Evolutionary conservation across 2,113 vertebrate genomes (phyloP).

Genomic region (Phodopus roborovskii): DNA sequence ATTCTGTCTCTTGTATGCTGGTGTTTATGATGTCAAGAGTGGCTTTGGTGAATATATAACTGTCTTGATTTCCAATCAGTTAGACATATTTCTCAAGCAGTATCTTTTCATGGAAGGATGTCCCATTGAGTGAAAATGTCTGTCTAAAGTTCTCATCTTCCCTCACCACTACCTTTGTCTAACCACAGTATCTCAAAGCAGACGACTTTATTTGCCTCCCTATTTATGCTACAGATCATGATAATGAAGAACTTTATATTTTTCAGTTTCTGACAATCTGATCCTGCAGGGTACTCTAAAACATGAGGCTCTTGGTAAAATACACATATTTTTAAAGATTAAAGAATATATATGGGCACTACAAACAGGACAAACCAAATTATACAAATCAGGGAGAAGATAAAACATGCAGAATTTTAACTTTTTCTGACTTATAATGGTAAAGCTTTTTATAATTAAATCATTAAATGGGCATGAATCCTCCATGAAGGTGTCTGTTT

Average conservation of each 20-base stretch:
- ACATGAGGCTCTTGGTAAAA: neutral
- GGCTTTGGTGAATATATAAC: neutral
- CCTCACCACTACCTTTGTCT: neutral
- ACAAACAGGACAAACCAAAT: neutral
- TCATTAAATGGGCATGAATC: conserved; percentile 15
- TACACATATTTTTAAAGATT: conserved; percentile 21
- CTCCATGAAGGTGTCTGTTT: conserved; percentile 53
- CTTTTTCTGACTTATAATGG: neutral
- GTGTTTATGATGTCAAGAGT: neutral
- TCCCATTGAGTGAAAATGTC: neutral
- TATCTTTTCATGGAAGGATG: neutral
- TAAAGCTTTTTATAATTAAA: conserved; percentile 21
- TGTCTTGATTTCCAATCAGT: neutral
- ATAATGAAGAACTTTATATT: neutral
- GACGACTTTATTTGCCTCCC: neutral
- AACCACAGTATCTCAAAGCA: neutral
- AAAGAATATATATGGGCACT: neutral
- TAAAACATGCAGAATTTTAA: neutral
- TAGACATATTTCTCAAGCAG: neutral
- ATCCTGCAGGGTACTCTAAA: neutral
- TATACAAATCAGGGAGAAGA: neutral
- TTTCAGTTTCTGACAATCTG: neutral
- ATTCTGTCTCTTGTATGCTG: neutral
- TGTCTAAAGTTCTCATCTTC: neutral
- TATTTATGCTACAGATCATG: neutral